Base-by-base conservation (phyloP, 2,888 invertebrate species). In the Hypena proboscidalis region DNA sequence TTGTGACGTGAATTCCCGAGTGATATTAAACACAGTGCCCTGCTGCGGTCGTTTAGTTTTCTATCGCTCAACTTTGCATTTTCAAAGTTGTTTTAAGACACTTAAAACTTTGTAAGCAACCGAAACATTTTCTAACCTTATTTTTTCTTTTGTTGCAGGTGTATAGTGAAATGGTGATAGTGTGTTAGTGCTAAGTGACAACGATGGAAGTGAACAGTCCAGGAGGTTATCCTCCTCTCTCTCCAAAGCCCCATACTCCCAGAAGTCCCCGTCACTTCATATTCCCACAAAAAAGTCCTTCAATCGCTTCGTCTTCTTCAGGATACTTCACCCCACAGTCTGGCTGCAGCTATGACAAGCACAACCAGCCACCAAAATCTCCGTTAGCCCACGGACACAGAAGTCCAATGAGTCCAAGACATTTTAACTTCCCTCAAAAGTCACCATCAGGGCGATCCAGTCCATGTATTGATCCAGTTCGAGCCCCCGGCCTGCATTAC, bases 191-290 rank as follows among this genome's bases (percentile, higher is more conserved):
- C 48, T 47, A 63, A 47, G 49, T 61, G 74, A 72, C 69, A 72
- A 79, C 59, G 58, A 93, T 93, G 93, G 92, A 92, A 58, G 90
- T 92, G 60, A 93, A 92, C 74, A 92, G 92, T 62, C 92, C 92
- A 2, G 92, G 92, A 62, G 87, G 92, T 56, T 92, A 91, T 64
- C 91, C 88, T 10, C 90, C 91, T 7, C 81, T 92, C 23, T 92
- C 92, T n/a, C 92, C 93, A 3, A 91, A 91, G 54, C 90, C 91
- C 0, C 84, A 83, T 57, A 91, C 91, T 2, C 91, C 91, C 0
- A 92, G 92, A 73, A 92, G 92, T 60, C 92, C 92, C 0, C 87
- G 92, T 1, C 92, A 92, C 67, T 91, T 92, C 54, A 75, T 91
- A 22, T 91, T 91, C 63, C 91, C 92, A 0, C 92, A 91, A 56